Conservation (phyloP, 1,140 invertebrate genomes). For the Amphibalanus amphitrite region DNA sequence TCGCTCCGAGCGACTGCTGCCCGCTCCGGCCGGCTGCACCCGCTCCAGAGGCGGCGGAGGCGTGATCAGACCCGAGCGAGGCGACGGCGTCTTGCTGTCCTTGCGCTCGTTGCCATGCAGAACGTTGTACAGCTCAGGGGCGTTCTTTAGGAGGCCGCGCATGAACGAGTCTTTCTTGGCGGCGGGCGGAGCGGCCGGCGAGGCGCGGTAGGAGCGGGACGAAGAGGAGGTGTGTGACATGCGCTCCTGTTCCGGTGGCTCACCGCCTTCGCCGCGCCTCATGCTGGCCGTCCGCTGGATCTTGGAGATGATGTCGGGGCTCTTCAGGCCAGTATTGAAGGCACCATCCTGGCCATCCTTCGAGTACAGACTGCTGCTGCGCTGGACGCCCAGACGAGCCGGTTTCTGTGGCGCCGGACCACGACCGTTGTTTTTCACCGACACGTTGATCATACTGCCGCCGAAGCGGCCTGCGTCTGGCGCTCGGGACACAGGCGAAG, state of each 20-base stretch:
- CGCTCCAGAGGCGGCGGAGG: background rate
- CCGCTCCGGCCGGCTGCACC: background rate
- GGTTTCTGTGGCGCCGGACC: background rate
- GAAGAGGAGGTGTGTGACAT: background rate
- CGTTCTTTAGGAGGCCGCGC: conserved; percentile 46
- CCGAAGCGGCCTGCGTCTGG: background rate
- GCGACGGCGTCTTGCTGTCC: conserved; percentile 8
- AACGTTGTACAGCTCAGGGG: conserved; percentile 52
- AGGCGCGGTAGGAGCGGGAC: background rate
- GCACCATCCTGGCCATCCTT: background rate
- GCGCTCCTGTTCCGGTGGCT: background rate
- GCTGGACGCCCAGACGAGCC: background rate
- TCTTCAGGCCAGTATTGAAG: background rate
- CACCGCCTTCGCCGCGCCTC: background rate
- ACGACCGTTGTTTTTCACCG: background rate
- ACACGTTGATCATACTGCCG: background rate
- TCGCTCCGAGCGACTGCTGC: background rate
- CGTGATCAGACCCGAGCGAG: background rate
- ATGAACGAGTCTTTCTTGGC: conserved; percentile 50
- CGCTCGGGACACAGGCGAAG: background rate
- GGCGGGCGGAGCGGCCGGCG: too few species aligned
- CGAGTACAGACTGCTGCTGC: background rate
- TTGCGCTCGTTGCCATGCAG: conserved; percentile 41
- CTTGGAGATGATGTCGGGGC: background rate
- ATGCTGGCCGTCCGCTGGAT: background rate